phyloP scores from a whole-genome alignment of 2,113 vertebrate genomes.

The Crotalus helleri region DNA sequence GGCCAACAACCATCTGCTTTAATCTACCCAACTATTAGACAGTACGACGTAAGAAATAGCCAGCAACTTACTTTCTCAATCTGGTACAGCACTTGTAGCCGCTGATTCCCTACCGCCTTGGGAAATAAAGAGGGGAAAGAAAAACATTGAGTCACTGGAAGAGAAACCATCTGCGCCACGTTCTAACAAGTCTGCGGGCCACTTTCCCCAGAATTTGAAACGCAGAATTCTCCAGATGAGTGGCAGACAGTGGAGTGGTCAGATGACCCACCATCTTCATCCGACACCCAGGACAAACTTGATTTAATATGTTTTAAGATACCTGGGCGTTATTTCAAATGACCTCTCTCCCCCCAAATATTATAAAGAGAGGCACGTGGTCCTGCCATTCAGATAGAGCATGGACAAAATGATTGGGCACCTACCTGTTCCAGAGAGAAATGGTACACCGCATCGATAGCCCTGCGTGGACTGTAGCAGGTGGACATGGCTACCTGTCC shows the following conservation, averaged over 20 bases:
- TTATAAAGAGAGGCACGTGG: background rate
- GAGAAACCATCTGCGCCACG: rapidly evolving
- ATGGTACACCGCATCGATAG: constrained; percentile 85
- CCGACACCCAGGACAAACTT: background rate
- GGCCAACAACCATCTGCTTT: background rate
- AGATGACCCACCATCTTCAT: background rate
- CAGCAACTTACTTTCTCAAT: constrained; percentile 80
- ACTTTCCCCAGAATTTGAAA: background rate
- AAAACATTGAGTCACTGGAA: constrained; percentile 1
- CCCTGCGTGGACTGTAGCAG: constrained; percentile 90
- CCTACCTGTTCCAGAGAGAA: constrained; percentile 78
- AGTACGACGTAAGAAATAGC: background rate
- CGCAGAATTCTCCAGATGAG: background rate
- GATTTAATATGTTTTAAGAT: background rate
- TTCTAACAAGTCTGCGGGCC: background rate
- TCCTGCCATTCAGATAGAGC: no score
- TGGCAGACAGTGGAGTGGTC: no score
- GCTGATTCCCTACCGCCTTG: constrained; percentile 76
- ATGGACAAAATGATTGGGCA: rapidly evolving
- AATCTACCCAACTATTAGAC: background rate
- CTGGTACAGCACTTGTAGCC: constrained; percentile 77
- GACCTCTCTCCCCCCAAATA: background rate
- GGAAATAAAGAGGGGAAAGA: constrained; percentile 21
- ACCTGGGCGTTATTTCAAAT: background rate
- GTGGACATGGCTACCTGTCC: constrained; percentile 94